phyloP scores from a whole-genome alignment of 1,140 invertebrate species.

The Sarcophaga peregrina region DNA sequence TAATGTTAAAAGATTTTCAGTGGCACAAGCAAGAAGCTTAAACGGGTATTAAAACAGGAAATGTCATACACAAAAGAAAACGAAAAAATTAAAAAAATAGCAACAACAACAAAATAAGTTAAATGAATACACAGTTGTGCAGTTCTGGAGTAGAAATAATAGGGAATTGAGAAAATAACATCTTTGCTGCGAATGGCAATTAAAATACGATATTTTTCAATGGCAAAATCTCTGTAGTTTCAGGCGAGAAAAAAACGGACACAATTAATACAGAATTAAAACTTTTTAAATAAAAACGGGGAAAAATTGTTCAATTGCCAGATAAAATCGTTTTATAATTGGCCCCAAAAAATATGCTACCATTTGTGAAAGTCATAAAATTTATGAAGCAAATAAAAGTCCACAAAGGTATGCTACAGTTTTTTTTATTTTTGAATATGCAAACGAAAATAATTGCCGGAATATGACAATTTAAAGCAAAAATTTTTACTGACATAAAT shows the following conservation, averaged over 20 bases:
- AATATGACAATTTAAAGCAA: too few species aligned
- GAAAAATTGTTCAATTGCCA: neutral
- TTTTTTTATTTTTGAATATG: too few species aligned
- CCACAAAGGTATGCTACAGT: too few species aligned
- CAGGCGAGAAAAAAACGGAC: too few species aligned
- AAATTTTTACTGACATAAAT: too few species aligned
- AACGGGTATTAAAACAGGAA: neutral
- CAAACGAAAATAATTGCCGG: too few species aligned
- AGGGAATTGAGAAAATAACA: neutral
- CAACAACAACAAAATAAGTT: too few species aligned
- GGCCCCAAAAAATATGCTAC: neutral
- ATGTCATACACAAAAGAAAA: neutral
- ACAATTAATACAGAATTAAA: neutral
- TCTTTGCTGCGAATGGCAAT: neutral
- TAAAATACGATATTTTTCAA: neutral
- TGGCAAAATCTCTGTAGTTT: too few species aligned
- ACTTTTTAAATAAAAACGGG: neutral
- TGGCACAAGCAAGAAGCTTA: conserved; percentile 3
- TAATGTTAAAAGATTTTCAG: neutral
- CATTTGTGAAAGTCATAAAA: too few species aligned
- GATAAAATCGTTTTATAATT: neutral
- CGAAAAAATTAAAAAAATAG: too few species aligned
- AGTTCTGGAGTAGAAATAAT: neutral
- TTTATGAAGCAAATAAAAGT: too few species aligned
- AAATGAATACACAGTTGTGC: neutral